Conservation (phyloP, 30 jellyfish, hydroid and myxozoan genomes). For the Aurelia coerulea region DNA sequence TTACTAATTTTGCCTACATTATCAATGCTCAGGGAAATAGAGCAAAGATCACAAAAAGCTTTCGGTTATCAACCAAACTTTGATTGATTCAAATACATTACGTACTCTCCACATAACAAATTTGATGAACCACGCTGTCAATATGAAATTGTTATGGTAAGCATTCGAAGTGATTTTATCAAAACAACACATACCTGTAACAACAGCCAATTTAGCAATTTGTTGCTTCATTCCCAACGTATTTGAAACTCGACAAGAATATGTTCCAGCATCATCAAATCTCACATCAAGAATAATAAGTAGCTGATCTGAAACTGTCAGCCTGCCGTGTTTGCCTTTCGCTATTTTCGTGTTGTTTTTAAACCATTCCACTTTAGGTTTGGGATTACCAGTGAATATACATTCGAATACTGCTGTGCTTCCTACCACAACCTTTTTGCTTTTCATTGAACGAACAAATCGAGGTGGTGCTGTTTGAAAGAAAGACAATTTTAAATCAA, state of each 20-base stretch:
- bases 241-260: slow-evolving; percentile 88
- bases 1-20: no score
- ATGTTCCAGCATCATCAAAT: slow-evolving; percentile 83
- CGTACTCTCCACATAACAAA: no score
- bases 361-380: slow-evolving; percentile 90
- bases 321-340: slow-evolving; percentile 48
- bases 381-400: slow-evolving; percentile 96
- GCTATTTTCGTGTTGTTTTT: slow-evolving; percentile 58
- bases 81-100: no score
- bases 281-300: slow-evolving; percentile 69
- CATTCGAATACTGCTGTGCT: slow-evolving; percentile 95
- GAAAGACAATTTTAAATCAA: not conserved
- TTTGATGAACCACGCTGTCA: no score
- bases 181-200: not conserved
- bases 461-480: slow-evolving; percentile 74
- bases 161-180: no score
- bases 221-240: slow-evolving; percentile 88
- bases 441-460: slow-evolving; percentile 90
- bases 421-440: slow-evolving; percentile 85
- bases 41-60: no score
- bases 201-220: slow-evolving; percentile 81
- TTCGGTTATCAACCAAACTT: no score
- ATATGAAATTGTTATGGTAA: no score
- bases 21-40: no score
- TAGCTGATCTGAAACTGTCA: slow-evolving; percentile 78